These are phyloP conservation scores for Parapristionchus giblindavisi DNA, from an alignment of 2,888 invertebrate species.

Conservation along the genomic window DNA sequence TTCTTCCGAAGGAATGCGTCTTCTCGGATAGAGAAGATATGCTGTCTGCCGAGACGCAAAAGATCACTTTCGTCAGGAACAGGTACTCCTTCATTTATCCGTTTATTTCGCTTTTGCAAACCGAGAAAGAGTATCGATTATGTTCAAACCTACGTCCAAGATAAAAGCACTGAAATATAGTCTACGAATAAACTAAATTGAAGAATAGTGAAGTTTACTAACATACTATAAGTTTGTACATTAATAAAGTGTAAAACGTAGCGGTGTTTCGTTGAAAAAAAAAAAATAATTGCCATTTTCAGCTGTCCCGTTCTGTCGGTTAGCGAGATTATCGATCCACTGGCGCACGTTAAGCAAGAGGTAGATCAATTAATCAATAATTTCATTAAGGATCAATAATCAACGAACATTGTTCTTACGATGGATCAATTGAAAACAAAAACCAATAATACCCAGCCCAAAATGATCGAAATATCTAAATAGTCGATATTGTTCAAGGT, in stretches of 20 bases:
- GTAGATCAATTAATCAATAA: constrained; percentile 31
- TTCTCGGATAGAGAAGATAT: constrained; percentile 62
- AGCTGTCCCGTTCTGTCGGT: constrained; percentile 62
- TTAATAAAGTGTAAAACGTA: too few relatives aligned
- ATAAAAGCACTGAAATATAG: too few relatives aligned
- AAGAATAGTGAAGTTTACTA: too few relatives aligned
- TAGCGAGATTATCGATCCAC: constrained; percentile 59
- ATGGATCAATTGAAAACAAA: background rate
- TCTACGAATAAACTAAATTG: too few relatives aligned
- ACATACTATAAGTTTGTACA: too few relatives aligned
- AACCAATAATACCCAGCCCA: background rate
- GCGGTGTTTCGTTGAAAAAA: too few relatives aligned
- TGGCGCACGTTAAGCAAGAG: constrained; percentile 62
- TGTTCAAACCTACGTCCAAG: too few relatives aligned
- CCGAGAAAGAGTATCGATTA: too few relatives aligned
- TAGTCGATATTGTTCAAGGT: constrained; percentile 39
- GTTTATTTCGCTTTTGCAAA: too few relatives aligned
- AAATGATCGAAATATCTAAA: background rate
- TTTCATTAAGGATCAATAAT: background rate
- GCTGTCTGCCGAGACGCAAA: constrained; percentile 52
- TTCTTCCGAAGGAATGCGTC: constrained; percentile 61
- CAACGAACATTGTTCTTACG: background rate
- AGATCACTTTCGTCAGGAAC: constrained; percentile 61
- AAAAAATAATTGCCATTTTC: too few relatives aligned
- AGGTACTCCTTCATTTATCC: too few relatives aligned